Conservation (phyloP, 1,140 invertebrate species). For the Argopecten irradians region DNA sequence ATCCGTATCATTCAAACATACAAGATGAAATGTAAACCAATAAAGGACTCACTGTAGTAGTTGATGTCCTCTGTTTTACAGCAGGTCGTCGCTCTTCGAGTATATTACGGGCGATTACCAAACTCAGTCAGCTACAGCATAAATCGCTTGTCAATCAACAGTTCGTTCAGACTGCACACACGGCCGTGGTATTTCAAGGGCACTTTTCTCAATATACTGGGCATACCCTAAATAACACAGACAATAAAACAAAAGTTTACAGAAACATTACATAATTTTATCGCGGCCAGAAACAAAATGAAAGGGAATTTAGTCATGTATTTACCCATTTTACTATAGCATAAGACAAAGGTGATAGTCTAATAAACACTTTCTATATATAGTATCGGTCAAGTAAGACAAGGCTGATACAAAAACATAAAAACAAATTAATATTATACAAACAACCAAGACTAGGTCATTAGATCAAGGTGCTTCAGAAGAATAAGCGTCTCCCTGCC, state of each 20-base stretch:
- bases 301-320: no score
- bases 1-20: no score
- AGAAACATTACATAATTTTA: background rate
- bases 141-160: conserved; percentile 96
- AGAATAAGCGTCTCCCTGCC: no score
- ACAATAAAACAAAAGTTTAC: background rate
- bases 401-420: no score
- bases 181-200: conserved; percentile 91
- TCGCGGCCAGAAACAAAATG: background rate
- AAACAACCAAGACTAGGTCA: no score
- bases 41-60: conserved; percentile 41
- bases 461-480: no score
- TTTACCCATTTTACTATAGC: no score
- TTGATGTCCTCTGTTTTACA: background rate
- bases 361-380: no score
- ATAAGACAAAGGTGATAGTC: no score
- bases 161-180: conserved; percentile 90
- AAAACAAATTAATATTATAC: no score
- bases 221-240: conserved; percentile 63
- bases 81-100: background rate
- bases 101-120: conserved; percentile 84
- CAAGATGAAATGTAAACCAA: background rate
- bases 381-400: no score
- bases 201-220: conserved; percentile 88
- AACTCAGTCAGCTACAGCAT: conserved; percentile 95